Conservation (phyloP, 2,797 vertebrate genomes). For the Melanotaenia maccullochi region DNA sequence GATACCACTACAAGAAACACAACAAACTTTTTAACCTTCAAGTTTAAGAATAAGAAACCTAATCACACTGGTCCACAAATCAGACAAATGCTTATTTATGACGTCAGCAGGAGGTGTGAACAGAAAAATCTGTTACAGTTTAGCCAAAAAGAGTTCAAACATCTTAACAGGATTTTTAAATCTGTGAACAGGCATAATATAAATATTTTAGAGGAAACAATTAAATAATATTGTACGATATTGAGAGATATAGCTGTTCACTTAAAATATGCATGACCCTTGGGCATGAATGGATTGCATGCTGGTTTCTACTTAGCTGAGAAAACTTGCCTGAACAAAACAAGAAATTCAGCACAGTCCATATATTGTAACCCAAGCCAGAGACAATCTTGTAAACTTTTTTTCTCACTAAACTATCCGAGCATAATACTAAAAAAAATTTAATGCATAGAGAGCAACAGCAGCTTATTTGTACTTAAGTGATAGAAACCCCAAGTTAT, state of each 20-base stretch:
- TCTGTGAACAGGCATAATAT: neutral
- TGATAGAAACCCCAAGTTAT: constrained; percentile 5
- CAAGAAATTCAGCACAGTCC: constrained; percentile 13
- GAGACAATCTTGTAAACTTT: constrained; percentile 12
- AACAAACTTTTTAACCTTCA: neutral
- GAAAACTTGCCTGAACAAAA: constrained; percentile 15
- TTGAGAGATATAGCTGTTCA: neutral
- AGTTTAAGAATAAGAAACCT: constrained; percentile 2
- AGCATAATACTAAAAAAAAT: constrained; percentile 30
- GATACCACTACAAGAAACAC: neutral
- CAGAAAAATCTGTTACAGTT: neutral
- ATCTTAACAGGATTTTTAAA: constrained; percentile 4
- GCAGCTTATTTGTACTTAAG: neutral
- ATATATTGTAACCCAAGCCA: constrained; percentile 22
- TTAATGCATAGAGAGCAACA: constrained; percentile 17
- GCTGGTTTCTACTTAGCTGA: constrained; percentile 20
- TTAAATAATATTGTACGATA: neutral
- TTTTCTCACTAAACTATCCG: constrained; percentile 26
- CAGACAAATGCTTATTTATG: neutral
- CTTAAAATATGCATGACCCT: constrained; percentile 6
- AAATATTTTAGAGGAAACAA: neutral
- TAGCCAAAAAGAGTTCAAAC: constrained; percentile 2
- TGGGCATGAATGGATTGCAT: neutral
- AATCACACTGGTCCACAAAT: neutral
- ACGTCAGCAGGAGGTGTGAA: neutral